Conservation (phyloP, 2,113 vertebrate genomes). For the Gavia stellata region DNA sequence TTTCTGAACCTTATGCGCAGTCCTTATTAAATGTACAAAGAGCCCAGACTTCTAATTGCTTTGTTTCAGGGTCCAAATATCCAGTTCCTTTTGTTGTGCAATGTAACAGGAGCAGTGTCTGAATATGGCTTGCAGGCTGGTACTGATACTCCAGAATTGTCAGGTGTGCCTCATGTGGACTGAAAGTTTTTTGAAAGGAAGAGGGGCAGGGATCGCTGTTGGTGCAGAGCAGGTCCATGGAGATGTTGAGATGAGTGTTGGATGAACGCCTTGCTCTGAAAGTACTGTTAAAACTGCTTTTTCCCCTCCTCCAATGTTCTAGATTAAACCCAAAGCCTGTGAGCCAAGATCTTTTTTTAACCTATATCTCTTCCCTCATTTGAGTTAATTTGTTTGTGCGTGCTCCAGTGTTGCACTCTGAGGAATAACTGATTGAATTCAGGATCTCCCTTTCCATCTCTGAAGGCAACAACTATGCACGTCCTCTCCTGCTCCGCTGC, state of each 20-base stretch:
- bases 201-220: neutral
- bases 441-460: neutral
- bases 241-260: neutral
- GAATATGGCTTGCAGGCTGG: neutral
- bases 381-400: neutral
- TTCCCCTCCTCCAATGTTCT: neutral
- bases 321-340: neutral
- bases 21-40: neutral
- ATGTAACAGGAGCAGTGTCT: neutral
- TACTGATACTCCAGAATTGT: rapidly evolving
- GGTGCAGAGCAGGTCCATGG: neutral
- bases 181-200: neutral
- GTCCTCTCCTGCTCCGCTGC: neutral
- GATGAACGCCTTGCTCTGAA: neutral
- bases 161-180: too few relatives aligned
- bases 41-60: neutral
- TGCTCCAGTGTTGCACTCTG: neutral
- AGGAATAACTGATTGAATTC: neutral
- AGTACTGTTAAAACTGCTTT: neutral
- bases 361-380: neutral
- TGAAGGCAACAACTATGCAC: neutral
- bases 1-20: neutral
- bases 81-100: neutral
- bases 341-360: neutral
- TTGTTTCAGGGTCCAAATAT: rapidly evolving